Percentiles rank a stretch among this genome's conserved stretches.
phyloP scores from a whole-genome alignment of 2,113 vertebrate genomes.

The Fulica atra region DNA sequence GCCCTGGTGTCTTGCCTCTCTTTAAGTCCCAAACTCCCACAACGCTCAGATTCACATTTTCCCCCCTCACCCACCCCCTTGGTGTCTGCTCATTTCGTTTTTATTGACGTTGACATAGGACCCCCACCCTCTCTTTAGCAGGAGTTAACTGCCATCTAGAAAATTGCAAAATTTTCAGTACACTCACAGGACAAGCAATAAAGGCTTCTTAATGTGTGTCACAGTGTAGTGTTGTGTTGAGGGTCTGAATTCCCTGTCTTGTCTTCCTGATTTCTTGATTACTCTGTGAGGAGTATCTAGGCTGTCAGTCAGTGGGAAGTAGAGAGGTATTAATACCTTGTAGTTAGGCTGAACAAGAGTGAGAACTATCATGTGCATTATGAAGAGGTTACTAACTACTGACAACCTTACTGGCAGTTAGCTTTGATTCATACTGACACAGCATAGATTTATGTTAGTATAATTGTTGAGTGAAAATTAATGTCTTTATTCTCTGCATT shows the following conservation, averaged over 20 bases:
- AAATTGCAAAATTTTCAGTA: not conserved
- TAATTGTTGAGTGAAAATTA: not conserved
- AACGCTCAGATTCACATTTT: not conserved
- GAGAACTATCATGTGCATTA: not conserved
- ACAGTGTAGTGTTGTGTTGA: not conserved
- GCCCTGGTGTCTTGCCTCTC: not conserved
- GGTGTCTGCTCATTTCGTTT: not conserved
- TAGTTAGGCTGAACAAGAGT: not conserved
- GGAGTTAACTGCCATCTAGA: not conserved
- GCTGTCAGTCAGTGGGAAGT: not conserved
- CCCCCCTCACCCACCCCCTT: not conserved
- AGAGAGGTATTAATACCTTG: not conserved
- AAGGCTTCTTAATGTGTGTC: not conserved
- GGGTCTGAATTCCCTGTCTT: not conserved
- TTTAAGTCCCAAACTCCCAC: not conserved
- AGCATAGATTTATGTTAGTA: not conserved
- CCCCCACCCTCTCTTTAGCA: not conserved
- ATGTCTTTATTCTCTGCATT: not conserved
- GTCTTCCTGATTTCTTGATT: not conserved
- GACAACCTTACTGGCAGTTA: not conserved
- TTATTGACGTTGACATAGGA: not conserved
- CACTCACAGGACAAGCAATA: not conserved
- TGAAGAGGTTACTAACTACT: not conserved
- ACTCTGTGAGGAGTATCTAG: accelerated
- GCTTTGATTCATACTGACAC: not conserved